Conservation (phyloP, 2,113 vertebrate species). For the Tretioscincus oriximinensis region DNA sequence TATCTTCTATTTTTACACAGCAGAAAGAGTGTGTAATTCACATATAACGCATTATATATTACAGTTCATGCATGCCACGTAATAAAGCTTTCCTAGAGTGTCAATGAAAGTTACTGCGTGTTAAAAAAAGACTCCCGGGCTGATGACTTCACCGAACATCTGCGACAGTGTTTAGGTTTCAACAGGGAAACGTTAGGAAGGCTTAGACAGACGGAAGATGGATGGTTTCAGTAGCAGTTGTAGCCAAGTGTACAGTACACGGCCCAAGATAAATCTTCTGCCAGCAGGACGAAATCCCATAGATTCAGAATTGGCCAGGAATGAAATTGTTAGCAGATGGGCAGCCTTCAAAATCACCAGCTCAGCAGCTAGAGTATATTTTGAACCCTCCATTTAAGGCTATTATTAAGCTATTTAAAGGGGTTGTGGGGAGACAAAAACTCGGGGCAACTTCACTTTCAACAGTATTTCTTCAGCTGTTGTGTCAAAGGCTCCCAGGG, state of each 20-base stretch:
- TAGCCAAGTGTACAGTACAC: neutral
- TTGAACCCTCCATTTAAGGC: neutral
- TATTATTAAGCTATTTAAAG: neutral
- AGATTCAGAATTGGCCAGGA: neutral
- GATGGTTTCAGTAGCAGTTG: neutral
- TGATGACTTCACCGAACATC: neutral
- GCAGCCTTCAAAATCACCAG: neutral
- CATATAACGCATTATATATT: neutral
- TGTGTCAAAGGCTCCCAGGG: neutral
- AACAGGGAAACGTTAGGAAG: neutral
- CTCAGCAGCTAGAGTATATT: neutral
- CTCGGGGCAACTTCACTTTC: neutral
- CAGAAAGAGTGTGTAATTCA: neutral
- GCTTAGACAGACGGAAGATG: neutral
- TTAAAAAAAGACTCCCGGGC: neutral
- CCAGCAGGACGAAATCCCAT: neutral
- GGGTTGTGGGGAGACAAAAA: too few relatives aligned
- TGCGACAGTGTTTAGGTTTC: constrained; percentile 18
- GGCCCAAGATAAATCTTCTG: neutral
- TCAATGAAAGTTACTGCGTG: neutral
- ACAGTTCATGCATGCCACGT: neutral
- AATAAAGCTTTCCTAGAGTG: neutral
- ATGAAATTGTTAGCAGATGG: neutral
- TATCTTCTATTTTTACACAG: neutral
- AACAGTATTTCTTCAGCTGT: neutral